Conservation (phyloP, 1,140 invertebrate species). For the Aphelinus certus region DNA sequence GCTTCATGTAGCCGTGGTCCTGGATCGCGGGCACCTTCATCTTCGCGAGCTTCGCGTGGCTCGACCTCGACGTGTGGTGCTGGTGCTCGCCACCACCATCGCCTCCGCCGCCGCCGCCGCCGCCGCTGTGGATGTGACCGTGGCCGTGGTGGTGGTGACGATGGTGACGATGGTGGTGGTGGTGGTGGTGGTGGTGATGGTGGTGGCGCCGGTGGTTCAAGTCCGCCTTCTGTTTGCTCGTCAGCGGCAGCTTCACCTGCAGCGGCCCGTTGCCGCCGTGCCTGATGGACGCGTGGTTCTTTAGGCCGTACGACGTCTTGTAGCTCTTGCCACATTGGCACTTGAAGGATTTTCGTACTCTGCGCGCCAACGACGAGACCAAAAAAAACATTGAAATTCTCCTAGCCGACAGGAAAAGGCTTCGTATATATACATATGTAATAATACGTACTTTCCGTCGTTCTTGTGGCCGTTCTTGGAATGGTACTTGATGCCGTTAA, state of each 20-base stretch:
- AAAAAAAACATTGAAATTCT: too few relatives aligned
- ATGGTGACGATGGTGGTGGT: not conserved
- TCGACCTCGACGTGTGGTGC: not conserved
- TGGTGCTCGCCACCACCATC: not conserved
- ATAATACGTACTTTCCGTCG: conserved; percentile 75
- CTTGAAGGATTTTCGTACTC: conserved; percentile 79
- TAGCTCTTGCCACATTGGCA: conserved; percentile 87
- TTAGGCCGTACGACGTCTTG: conserved; percentile 79
- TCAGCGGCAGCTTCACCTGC: conserved; percentile 38
- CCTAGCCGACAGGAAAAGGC: too few relatives aligned
- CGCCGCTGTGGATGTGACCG: too few relatives aligned
- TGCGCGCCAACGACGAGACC: conserved; percentile 53
- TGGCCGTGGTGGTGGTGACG: too few relatives aligned
- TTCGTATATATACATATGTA: not conserved
- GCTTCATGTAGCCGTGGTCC: conserved; percentile 57
- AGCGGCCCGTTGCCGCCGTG: conserved; percentile 61
- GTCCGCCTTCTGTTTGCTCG: conserved; percentile 27
- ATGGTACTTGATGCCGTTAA: conserved; percentile 90
- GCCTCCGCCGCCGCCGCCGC: too few relatives aligned
- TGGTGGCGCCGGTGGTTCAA: not conserved
- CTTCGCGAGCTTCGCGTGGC: conserved; percentile 44
- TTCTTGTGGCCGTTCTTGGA: conserved; percentile 86
- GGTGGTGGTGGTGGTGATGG: too few relatives aligned
- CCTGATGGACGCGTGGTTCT: conserved; percentile 73
- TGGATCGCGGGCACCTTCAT: conserved; percentile 58